phyloP scores from a whole-genome alignment of 2,888 invertebrate genomes.

The Cheilosia scutellata region DNA sequence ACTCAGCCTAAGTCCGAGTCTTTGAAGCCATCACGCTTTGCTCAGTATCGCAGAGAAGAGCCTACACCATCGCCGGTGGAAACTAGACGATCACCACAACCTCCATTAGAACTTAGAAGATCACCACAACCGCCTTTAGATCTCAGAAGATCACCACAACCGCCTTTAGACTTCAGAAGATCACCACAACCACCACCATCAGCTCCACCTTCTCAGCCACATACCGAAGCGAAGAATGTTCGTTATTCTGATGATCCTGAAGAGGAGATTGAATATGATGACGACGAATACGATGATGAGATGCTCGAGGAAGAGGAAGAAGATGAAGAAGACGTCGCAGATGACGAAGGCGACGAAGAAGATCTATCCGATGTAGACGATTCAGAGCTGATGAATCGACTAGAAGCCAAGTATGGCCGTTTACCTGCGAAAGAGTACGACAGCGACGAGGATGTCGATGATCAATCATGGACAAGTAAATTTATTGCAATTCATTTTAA shows the following conservation, averaged over 20 bases:
- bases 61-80: conserved; percentile 36
- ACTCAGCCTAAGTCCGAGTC: conserved; percentile 15
- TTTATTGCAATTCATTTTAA: conserved; percentile 12
- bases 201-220: conserved; percentile 43
- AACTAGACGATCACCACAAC: conserved; percentile 29
- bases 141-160: conserved; percentile 22
- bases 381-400: conserved; percentile 88
- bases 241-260: conserved; percentile 77
- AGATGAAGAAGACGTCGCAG: conserved; percentile 83
- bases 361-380: conserved; percentile 89
- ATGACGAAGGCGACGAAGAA: conserved; percentile 85
- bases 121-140: conserved; percentile 20
- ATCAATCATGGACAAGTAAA: conserved; percentile 84
- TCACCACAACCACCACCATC: conserved; percentile 29
- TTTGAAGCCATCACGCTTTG: conserved; percentile 46
- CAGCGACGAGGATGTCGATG: conserved; percentile 83
- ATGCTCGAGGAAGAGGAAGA: conserved; percentile 82
- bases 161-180: neutral
- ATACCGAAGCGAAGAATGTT: conserved; percentile 68
- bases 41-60: conserved; percentile 43
- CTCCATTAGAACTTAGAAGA: neutral
- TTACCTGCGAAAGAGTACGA: conserved; percentile 86
- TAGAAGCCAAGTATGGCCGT: conserved; percentile 90
- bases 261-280: conserved; percentile 81
- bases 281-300: conserved; percentile 82